Evolutionary conservation across 1,140 invertebrate genomes (phyloP).

Genomic region (Colletes latitarsis): DNA sequence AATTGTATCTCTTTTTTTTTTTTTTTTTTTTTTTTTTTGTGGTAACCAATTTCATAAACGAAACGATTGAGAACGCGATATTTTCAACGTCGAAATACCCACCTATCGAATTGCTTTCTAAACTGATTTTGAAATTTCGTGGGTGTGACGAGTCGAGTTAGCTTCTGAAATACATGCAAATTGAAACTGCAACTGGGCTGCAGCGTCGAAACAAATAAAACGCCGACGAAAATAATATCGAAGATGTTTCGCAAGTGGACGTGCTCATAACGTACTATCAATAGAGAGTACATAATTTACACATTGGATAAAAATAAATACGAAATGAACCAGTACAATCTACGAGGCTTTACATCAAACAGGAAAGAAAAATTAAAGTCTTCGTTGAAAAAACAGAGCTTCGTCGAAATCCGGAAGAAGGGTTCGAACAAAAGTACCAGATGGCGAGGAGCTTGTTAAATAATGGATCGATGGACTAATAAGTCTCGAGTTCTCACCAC

Average conservation of each 20-base stretch:
- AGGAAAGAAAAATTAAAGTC: no score
- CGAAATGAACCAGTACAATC: no score
- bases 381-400: background rate
- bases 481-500: constrained; percentile 43
- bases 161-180: background rate
- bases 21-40: background rate
- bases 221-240: background rate
- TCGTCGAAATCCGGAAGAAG: background rate
- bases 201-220: background rate
- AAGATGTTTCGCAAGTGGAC: background rate
- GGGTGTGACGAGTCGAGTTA: background rate
- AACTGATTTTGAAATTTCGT: background rate
- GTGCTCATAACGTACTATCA: background rate
- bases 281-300: no score
- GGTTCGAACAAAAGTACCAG: background rate
- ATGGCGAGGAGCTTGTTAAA: constrained; percentile 41
- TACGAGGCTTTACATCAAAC: no score
- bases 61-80: background rate
- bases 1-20: background rate
- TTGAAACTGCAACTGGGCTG: background rate
- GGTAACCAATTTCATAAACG: background rate
- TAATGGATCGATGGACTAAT: constrained; percentile 52
- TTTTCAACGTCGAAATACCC: background rate
- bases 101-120: background rate
- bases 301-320: no score